Evolutionary conservation across 1,140 invertebrate species (phyloP).

Genomic region (Armadillidium nasatum): DNA sequence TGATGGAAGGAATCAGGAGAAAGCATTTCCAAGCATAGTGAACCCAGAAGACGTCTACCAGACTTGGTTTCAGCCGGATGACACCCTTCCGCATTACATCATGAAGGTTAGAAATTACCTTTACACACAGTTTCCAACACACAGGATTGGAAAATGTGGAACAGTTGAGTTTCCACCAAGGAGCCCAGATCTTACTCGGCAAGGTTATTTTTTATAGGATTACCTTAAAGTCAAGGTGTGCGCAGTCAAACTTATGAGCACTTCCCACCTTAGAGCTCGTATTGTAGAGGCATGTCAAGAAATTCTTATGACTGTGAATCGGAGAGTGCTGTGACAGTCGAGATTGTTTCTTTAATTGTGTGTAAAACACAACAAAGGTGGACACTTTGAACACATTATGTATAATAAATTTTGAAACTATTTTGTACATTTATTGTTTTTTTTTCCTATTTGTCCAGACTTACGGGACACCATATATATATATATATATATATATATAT

Average conservation of each 20-base stretch:
- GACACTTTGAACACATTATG: no score
- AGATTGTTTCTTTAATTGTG: no score
- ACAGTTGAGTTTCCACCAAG: background rate
- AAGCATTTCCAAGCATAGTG: background rate
- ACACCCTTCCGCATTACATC: background rate
- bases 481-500: constrained; percentile 7
- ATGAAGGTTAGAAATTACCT: constrained; percentile 1
- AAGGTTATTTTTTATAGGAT: no score
- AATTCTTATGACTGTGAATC: no score
- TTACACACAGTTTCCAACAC: background rate
- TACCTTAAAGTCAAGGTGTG: no score
- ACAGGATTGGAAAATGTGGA: background rate
- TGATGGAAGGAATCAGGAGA: background rate
- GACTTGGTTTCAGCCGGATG: background rate
- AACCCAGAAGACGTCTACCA: background rate
- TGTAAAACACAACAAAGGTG: no score
- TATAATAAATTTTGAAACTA: no score
- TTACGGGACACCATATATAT: background rate
- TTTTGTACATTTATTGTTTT: background rate
- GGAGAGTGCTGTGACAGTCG: no score
- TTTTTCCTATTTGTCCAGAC: background rate
- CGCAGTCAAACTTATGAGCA: no score
- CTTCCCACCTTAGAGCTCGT: no score
- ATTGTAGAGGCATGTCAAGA: no score
- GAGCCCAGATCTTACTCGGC: no score